These are phyloP conservation scores for Muscina levida DNA, from an alignment of 2,888 invertebrate genomes.

Conservation along the genomic window DNA sequence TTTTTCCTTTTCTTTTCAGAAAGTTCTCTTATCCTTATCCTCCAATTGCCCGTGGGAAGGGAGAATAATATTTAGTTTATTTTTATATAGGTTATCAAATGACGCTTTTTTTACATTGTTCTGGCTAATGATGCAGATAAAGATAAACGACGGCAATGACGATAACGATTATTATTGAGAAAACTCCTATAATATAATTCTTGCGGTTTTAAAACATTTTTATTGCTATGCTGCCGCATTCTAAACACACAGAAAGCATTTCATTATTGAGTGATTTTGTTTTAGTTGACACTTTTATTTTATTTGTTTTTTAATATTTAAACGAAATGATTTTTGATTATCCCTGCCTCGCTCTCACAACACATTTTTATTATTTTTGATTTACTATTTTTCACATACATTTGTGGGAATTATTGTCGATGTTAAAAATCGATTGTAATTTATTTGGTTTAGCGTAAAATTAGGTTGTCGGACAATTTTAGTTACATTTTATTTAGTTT, in stretches of 20 bases:
- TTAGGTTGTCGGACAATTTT: not conserved
- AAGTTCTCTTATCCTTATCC: not conserved
- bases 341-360: not conserved
- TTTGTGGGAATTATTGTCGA: too few species aligned
- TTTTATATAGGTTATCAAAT: slow-evolving; percentile 25
- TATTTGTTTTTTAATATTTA: too few species aligned
- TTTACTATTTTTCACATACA: too few species aligned
- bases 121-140: not conserved
- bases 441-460: too few species aligned
- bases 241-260: not conserved
- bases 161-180: slow-evolving; percentile 27
- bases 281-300: too few species aligned
- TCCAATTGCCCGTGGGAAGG: not conserved
- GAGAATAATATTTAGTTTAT: slow-evolving; percentile 5
- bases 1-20: not conserved
- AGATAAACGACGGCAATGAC: not conserved
- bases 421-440: too few species aligned
- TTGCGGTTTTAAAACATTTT: not conserved
- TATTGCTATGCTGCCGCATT: not conserved
- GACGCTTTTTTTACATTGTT: slow-evolving; percentile 16
- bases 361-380: not conserved
- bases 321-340: not conserved
- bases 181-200: not conserved
- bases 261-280: not conserved
- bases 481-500: slow-evolving; percentile 25